Evolutionary conservation across 1,140 invertebrate genomes (phyloP), one percentile per base, ranked within the genome.

Genomic region (Drosophila baimaii): DNA sequence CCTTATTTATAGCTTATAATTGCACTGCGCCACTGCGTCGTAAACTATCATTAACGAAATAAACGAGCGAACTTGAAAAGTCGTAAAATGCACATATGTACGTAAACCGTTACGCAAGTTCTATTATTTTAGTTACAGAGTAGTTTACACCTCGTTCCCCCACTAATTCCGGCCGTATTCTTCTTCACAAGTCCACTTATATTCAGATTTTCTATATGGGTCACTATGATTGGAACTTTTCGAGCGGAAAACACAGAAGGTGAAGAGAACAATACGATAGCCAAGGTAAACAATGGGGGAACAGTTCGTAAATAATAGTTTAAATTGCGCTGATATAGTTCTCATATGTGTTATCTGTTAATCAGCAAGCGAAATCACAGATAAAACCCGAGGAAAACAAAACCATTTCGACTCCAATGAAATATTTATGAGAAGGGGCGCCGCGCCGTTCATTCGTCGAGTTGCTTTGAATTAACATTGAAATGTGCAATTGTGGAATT

Each of bases 391-490:
- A 21, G 37, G 49, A 56, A 57, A 25, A 35, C 37, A 77, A 66
- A 79, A 59, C 37, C 68, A 73, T 64, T 52, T 23, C 43, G 58
- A 77, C 74, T 52, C 57, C 69, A 78, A 78, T 72, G 56, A 81
- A 89, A 75, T 49, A 78, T 69, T 78, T 81, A 78, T 80, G 29
- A 41, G 29, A 35, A 17, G 31, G 23, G 43, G 49, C 19, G 19
- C 37, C 15, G 61, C 25, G 25, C 27, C n/a, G 25, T 15, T 27
- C 27, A 27, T 51, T 70, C 29, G 44, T 66, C 29, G 55, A 65
- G 61, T 75, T 55, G 58, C 51, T 54, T 77, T 70, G 46, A 79
- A 88, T 79, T 79, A 82, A 69, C 83, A 88, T 79, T 82, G 73
- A 84, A 84, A 77, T 70, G 63, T 80, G 71, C 71, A 84, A 69